Evolutionary conservation across 53 echinoderm and acorn worm genomes (phyloP), one percentile per base, ranked within the genome.

Genomic region (Henricia sp.): DNA sequence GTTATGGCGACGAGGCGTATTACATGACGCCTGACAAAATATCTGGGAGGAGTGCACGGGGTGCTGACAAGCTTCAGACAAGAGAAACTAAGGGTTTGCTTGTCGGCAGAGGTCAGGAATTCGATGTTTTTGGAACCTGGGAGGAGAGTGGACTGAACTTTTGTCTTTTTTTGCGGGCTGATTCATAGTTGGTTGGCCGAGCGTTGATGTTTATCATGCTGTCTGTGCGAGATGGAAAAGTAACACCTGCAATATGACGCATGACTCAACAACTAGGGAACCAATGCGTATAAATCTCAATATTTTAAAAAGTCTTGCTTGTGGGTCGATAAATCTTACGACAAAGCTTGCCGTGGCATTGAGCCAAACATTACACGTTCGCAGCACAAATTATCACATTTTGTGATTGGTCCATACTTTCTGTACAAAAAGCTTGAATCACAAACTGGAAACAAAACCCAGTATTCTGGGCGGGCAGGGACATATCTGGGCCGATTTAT

Each of bases 201-300:
- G 40, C 28, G 6, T 30, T 27, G 63, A n/a, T 80, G 80, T 80
- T 80, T 80, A 80, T 60, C 80, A 63, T 80, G 44, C 14, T 64
- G 80, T 80, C 80, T 80, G 50, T 48, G 20, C 34, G 63, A 58
- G 63, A 64, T 64, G 65, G 80, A 80, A 80, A 80, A 32, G 80
- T 80, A 80, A 80, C 80, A 80, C 80, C 80, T 80, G 80, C 80
- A 44, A 21, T n/a, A n/a, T n/a, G n/a, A n/a, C n/a, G n/a, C n/a
- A n/a, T n/a, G n/a, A n/a, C n/a, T n/a, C n/a, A n/a, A n/a, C n/a
- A n/a, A n/a, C n/a, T n/a, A n/a, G n/a, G n/a, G n/a, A n/a, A n/a
- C n/a, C n/a, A n/a, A n/a, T n/a, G n/a, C n/a, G n/a, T n/a, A n/a
- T n/a, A n/a, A n/a, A n/a, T n/a, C n/a, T n/a, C n/a, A n/a, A n/a